phyloP scores from a whole-genome alignment of 1,140 invertebrate species.

The Gerris buenoi region DNA sequence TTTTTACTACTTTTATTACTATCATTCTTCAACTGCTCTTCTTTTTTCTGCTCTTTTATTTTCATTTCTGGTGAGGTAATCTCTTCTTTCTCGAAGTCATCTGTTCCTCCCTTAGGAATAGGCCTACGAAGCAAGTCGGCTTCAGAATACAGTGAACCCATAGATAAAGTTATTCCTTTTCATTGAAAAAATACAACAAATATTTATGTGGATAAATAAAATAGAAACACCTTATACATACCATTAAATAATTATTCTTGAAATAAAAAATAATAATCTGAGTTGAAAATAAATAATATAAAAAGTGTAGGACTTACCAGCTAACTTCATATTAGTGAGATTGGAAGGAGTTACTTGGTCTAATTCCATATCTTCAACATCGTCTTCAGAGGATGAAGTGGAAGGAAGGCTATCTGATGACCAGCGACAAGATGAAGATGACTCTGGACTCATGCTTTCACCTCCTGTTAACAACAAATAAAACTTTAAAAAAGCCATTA shows the following conservation, averaged over 20 bases:
- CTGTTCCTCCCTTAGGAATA: constrained; percentile 18
- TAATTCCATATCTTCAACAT: constrained; percentile 37
- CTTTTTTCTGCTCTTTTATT: not conserved
- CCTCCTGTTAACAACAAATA: too few species aligned
- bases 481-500: too few species aligned
- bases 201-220: constrained; percentile 1
- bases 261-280: too few species aligned
- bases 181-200: too few species aligned
- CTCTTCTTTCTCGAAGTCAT: constrained; percentile 38
- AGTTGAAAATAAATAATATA: too few species aligned
- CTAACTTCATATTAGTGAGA: constrained; percentile 29
- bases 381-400: constrained; percentile 31
- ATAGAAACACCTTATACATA: too few species aligned
- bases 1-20: not conserved
- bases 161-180: constrained; percentile 41
- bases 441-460: constrained; percentile 34
- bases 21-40: not conserved
- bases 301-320: too few species aligned
- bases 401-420: constrained; percentile 30
- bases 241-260: too few species aligned
- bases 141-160: constrained; percentile 46
- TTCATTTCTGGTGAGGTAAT: not conserved
- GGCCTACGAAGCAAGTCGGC: constrained; percentile 29
- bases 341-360: constrained; percentile 30
- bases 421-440: constrained; percentile 33